Base-by-base conservation (phyloP, 2,797 vertebrate genomes). In the Amblyopsis hoosieri region DNA sequence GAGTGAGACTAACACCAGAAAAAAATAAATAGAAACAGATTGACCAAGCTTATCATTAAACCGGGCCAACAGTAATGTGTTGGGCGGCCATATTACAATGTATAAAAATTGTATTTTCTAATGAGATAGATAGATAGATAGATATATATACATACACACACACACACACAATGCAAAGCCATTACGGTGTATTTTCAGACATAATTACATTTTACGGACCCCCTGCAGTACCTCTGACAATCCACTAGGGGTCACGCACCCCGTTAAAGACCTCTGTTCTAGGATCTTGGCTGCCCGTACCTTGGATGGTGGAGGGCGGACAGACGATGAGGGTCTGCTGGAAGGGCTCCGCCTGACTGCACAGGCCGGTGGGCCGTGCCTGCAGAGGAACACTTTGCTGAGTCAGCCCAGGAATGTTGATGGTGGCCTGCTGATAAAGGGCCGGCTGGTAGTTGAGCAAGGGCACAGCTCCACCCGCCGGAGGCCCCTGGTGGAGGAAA, bases 261-360 rank as follows among this genome's bases (percentile, higher is more conserved):
- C 19, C 19, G 19, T 3, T 23, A 23, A 23, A 23, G 19, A 23
- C 1, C 19, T 23, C 19, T 3, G 2, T 23, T 23, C 19, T 23
- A 23, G 19, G 19, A 23, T 23, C 19, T 23, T 23, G 19, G 1
- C 3, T 53, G 9, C 9, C 15, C 87, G 90, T 90, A 98, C 97
- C 96, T 86, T 98, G 97, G 74, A 99, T 96, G 79, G 96, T 93
- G 57, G 90, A 89, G 73, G 97, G 94, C 54, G 97, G 97, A 83
- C 97, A 99, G 52, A 99, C 97, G 45, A 99, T 99, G 83, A 99
- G 97, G 0, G 97, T 98, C 82, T 99, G 97, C 77, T 98, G 97
- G 91, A 98, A 99, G n/a, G 97, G 97, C 74, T 98, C 97, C 0
- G 95, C 91, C 83, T 97, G 97, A 12, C 93, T 93, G 71, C 96